Percentiles rank a stretch among this genome's conserved stretches.
Conservation (phyloP, 2,113 vertebrate species). For the Ceuthmochares aereus region DNA sequence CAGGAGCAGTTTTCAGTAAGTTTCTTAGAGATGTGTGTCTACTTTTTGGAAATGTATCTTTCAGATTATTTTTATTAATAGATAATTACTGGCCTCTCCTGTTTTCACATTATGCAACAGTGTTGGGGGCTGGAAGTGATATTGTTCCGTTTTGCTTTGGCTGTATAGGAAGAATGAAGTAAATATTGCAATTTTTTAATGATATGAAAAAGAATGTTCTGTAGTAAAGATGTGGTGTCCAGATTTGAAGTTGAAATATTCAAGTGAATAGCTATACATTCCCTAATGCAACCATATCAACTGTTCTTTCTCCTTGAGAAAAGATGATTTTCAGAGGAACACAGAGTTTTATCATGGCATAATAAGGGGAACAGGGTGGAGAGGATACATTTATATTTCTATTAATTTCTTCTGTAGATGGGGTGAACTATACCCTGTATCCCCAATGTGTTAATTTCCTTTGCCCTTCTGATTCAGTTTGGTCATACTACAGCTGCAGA, state of each 20-base stretch:
- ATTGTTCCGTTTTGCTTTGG: background rate
- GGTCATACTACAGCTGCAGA: background rate
- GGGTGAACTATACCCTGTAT: background rate
- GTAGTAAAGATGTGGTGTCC: background rate
- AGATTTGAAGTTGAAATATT: background rate
- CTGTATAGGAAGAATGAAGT: background rate
- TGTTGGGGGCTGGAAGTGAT: background rate
- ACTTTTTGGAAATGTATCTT: background rate
- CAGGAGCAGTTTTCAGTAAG: background rate
- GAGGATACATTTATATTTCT: background rate
- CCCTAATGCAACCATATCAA: background rate
- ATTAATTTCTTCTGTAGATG: background rate
- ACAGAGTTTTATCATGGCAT: background rate
- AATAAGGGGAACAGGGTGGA: rapidly evolving
- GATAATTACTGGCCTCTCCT: background rate
- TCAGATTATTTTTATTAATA: background rate
- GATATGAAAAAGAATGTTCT: background rate
- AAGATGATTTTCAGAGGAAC: background rate
- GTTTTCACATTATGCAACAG: background rate
- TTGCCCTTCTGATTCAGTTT: background rate
- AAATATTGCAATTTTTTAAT: background rate
- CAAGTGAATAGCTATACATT: rapidly evolving
- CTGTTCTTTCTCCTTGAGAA: background rate
- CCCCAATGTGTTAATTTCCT: background rate
- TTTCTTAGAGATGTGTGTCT: background rate